Percentiles rank a stretch among this genome's conserved stretches.
These are phyloP conservation scores for Theocolax elegans DNA, from an alignment of 1,140 invertebrate species.

Conservation along the genomic window DNA sequence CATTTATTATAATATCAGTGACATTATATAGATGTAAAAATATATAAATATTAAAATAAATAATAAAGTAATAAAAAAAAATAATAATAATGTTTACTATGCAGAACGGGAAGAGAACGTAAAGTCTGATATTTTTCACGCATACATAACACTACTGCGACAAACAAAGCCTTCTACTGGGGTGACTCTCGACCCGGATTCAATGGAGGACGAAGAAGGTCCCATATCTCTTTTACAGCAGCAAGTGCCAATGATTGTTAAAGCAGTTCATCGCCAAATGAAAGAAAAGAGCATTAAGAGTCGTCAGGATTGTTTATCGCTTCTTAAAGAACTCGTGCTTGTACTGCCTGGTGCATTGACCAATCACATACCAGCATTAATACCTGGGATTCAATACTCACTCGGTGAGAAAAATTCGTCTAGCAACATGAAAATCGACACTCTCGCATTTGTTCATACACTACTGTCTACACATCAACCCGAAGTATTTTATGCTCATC, in stretches of 20 bases:
- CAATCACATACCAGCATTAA: constrained; percentile 84
- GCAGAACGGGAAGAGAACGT: constrained; percentile 98
- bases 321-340: constrained; percentile 90
- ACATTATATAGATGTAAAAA: constrained; percentile 9
- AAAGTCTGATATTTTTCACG: constrained; percentile 97
- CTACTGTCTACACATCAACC: constrained; percentile 86
- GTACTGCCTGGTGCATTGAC: constrained; percentile 90
- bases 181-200: constrained; percentile 74
- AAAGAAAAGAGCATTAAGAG: constrained; percentile 95
- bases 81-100: constrained; percentile 9
- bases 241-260: constrained; percentile 83
- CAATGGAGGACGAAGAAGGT: constrained; percentile 83
- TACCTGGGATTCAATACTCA: constrained; percentile 92
- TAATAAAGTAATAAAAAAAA: constrained; percentile 15
- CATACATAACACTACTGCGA: constrained; percentile 91
- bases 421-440: constrained; percentile 99
- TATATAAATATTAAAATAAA: background rate
- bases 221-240: constrained; percentile 78
- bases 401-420: constrained; percentile 93
- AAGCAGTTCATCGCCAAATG: constrained; percentile 89
- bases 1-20: background rate
- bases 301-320: constrained; percentile 89
- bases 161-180: constrained; percentile 81
- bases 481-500: constrained; percentile 77
- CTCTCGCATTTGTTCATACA: constrained; percentile 91